Evolutionary conservation across 2,888 invertebrate species (phyloP).

Genomic region (Baccha elongata): DNA sequence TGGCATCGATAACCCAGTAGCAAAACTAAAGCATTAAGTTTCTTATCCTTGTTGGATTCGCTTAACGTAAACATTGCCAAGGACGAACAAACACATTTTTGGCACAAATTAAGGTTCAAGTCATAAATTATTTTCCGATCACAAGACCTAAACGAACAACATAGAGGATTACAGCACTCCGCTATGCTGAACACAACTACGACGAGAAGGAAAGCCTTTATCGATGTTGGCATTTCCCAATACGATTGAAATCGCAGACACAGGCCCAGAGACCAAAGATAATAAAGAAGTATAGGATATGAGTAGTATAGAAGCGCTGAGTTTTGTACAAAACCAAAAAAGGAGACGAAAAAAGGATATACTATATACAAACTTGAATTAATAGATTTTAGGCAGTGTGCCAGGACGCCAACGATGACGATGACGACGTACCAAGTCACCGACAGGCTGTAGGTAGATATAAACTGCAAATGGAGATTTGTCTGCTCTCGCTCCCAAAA

Average conservation of each 20-base stretch:
- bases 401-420: constrained; percentile 43
- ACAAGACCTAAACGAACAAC: constrained; percentile 32
- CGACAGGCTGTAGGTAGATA: neutral
- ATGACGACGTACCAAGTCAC: constrained; percentile 17
- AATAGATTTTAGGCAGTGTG: constrained; percentile 71
- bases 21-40: constrained; percentile 47
- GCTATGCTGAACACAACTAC: neutral
- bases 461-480: constrained; percentile 57
- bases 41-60: constrained; percentile 41
- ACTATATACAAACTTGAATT: constrained; percentile 58
- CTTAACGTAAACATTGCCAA: constrained; percentile 36
- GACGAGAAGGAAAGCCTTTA: constrained; percentile 11
- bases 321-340: constrained; percentile 27
- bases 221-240: constrained; percentile 38
- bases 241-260: constrained; percentile 52
- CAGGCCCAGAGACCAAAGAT: neutral
- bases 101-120: constrained; percentile 48
- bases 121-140: constrained; percentile 73
- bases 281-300: constrained; percentile 25
- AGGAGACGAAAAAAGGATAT: constrained; percentile 33
- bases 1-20: constrained; percentile 62
- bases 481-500: constrained; percentile 40
- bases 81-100: constrained; percentile 49
- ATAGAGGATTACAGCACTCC: constrained; percentile 42
- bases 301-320: constrained; percentile 17